These are phyloP conservation scores for Eufriesea mexicana DNA, from an alignment of 1,140 invertebrate species.

Conservation along the genomic window DNA sequence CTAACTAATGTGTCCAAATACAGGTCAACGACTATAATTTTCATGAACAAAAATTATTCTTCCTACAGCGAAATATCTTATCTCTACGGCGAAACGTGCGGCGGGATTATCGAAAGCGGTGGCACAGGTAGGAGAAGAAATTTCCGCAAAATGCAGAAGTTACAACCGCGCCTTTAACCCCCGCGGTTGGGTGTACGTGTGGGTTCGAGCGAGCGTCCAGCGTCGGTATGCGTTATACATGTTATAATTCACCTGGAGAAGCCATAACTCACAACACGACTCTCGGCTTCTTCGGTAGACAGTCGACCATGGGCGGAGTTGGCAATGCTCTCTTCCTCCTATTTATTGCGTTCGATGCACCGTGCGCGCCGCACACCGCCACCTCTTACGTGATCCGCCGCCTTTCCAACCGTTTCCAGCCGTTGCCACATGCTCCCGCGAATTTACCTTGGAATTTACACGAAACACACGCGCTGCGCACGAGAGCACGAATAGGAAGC, in stretches of 20 bases:
- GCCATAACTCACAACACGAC: slow-evolving; percentile 77
- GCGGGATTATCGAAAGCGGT: neutral
- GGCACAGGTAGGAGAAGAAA: neutral
- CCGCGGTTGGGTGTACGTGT: slow-evolving; percentile 46
- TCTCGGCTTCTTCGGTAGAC: slow-evolving; percentile 77
- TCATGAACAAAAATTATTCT: no score
- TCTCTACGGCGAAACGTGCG: no score
- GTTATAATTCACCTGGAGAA: slow-evolving; percentile 77
- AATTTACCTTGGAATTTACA: slow-evolving; percentile 39
- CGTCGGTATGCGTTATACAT: slow-evolving; percentile 75
- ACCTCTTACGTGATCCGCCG: slow-evolving; percentile 52
- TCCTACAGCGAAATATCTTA: no score
- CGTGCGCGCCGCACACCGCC: slow-evolving; percentile 18
- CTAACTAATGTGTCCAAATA: no score
- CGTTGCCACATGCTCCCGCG: slow-evolving; percentile 1
- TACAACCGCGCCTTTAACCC: slow-evolving; percentile 56
- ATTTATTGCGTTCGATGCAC: slow-evolving; percentile 70
- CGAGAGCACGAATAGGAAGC: slow-evolving; percentile 5
- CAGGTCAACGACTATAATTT: no score
- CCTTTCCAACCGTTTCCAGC: slow-evolving; percentile 16
- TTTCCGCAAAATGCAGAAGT: slow-evolving; percentile 22
- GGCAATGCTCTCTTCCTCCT: slow-evolving; percentile 67
- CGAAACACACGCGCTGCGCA: slow-evolving; percentile 22
- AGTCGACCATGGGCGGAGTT: slow-evolving; percentile 73
- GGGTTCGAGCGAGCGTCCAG: slow-evolving; percentile 36